A percentile compares a stretch with the other conserved stretches of the same genome.
Conservation (phyloP, 2,888 invertebrate genomes). For the Nomada ferruginata region DNA sequence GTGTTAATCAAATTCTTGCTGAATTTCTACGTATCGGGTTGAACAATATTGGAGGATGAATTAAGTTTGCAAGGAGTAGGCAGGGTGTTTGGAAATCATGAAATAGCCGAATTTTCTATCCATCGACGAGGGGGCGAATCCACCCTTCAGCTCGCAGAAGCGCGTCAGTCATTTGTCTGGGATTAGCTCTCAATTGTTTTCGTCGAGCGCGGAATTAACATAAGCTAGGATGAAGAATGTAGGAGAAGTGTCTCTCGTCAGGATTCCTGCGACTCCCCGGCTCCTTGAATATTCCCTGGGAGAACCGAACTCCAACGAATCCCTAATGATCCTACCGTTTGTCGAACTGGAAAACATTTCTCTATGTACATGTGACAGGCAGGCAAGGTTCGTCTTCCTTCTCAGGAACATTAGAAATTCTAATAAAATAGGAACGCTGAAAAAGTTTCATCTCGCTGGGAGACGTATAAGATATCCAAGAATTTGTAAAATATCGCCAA, state of each 20-base stretch:
- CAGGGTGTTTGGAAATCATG: slow-evolving; percentile 52
- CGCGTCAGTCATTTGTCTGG: slow-evolving; percentile 83
- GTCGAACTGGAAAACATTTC: slow-evolving; percentile 60
- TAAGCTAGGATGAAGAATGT: slow-evolving; percentile 84
- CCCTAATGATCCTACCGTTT: slow-evolving; percentile 71
- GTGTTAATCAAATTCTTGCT: too few species aligned
- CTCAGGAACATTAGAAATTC: neutral
- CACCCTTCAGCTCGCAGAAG: slow-evolving; percentile 52
- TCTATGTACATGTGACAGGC: slow-evolving; percentile 44
- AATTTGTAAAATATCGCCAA: neutral
- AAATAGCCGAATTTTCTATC: slow-evolving; percentile 61
- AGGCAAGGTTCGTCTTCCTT: neutral
- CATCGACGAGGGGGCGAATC: slow-evolving; percentile 29
- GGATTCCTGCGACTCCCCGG: slow-evolving; percentile 64
- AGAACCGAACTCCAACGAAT: slow-evolving; percentile 68
- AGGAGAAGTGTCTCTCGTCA: slow-evolving; percentile 74
- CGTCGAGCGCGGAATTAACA: slow-evolving; percentile 82
- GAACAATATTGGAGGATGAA: too few species aligned
- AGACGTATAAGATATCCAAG: neutral
- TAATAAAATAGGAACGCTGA: neutral
- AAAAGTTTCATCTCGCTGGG: neutral
- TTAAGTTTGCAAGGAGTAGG: neutral
- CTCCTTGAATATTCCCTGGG: slow-evolving; percentile 77
- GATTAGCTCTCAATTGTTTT: slow-evolving; percentile 84
- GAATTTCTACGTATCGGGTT: too few species aligned